phyloP scores from a whole-genome alignment of 2,888 invertebrate genomes.

The Malthinus flaveolus region DNA sequence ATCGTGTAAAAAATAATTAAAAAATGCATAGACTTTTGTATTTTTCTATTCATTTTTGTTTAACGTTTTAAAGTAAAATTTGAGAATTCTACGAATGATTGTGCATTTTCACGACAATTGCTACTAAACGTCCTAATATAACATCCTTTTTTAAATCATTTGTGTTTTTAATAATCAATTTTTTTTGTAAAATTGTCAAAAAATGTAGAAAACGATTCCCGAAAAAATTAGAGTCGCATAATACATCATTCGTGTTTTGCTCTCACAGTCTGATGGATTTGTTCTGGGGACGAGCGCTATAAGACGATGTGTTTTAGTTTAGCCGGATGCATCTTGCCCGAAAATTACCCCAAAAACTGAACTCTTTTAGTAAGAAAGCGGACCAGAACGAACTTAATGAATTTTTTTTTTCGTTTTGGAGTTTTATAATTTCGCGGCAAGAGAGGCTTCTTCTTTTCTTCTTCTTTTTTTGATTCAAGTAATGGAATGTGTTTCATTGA shows the following conservation, averaged over 20 bases:
- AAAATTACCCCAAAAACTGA: slow-evolving; percentile 13
- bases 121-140: neutral
- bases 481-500: too few relatives aligned
- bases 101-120: slow-evolving; percentile 40
- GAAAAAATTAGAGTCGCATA: slow-evolving; percentile 1
- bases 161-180: too few relatives aligned
- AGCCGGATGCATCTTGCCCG: slow-evolving; percentile 7
- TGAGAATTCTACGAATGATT: slow-evolving; percentile 35
- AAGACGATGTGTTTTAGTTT: neutral
- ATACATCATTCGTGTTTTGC: slow-evolving; percentile 16
- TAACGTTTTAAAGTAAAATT: slow-evolving; percentile 1
- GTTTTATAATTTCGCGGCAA: slow-evolving; percentile 2
- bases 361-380: slow-evolving; percentile 11
- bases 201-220: neutral
- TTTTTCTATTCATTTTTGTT: too few relatives aligned
- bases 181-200: too few relatives aligned
- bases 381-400: slow-evolving; percentile 14
- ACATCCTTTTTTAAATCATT: neutral
- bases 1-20: slow-evolving; percentile 11
- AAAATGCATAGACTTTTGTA: slow-evolving; percentile 24
- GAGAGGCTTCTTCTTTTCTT: too few relatives aligned
- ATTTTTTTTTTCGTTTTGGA: slow-evolving; percentile 16
- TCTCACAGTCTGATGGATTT: slow-evolving; percentile 27
- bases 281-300: slow-evolving; percentile 17
- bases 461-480: neutral